Evolutionary conservation across 2,888 invertebrate species (phyloP).

Genomic region (Blastobasis lacticolella): DNA sequence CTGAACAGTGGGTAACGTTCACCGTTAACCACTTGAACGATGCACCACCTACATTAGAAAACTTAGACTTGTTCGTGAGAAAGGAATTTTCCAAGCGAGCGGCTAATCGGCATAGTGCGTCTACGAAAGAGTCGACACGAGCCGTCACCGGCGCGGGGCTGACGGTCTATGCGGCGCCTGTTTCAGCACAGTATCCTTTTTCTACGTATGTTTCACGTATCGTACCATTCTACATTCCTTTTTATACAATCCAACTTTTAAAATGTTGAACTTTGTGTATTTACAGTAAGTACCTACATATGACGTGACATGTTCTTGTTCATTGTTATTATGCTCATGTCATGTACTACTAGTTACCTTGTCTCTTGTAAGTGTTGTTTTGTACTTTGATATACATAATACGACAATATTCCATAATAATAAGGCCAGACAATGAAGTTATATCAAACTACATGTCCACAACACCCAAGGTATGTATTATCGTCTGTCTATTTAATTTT

Average conservation of each 20-base stretch:
- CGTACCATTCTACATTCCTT: conserved; percentile 2
- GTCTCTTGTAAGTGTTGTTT: conserved; percentile 4
- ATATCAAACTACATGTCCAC: conserved; percentile 57
- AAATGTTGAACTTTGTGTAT: no score
- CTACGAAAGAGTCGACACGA: conserved; percentile 44
- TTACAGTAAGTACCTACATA: background rate
- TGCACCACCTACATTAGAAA: conserved; percentile 74
- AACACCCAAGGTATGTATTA: conserved; percentile 51
- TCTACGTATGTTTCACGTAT: conserved; percentile 42
- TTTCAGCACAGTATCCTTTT: conserved; percentile 63
- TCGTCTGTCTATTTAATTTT: conserved; percentile 10
- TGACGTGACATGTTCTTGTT: conserved; percentile 4
- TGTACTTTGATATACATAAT: conserved; percentile 2
- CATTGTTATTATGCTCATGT: conserved; percentile 6
- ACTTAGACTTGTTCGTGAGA: conserved; percentile 76
- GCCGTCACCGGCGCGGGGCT: conserved; percentile 52
- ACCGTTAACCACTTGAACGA: conserved; percentile 78
- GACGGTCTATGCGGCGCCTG: conserved; percentile 50
- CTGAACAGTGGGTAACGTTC: conserved; percentile 86
- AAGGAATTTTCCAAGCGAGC: conserved; percentile 76
- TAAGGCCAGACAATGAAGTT: conserved; percentile 60
- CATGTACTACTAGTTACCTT: background rate
- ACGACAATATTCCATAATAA: conserved; percentile 32
- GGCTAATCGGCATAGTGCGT: conserved; percentile 42
- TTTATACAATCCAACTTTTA: no score